Conservation (phyloP, 2,888 invertebrate genomes). For the Baccha elongata region DNA sequence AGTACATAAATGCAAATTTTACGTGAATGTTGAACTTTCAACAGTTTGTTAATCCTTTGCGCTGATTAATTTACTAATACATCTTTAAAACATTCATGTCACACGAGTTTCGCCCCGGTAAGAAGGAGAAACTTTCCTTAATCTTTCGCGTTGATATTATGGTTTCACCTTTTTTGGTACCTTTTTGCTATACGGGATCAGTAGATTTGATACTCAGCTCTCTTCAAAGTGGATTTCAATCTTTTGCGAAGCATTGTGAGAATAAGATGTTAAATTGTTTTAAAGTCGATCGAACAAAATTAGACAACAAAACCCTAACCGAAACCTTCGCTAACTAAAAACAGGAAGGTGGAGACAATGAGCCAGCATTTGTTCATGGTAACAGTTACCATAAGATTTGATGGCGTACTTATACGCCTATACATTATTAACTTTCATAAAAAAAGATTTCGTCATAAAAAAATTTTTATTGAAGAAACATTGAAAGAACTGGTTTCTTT, state of each 20-base stretch:
- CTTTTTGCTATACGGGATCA: background rate
- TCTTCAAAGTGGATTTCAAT: background rate
- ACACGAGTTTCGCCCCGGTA: constrained; percentile 2
- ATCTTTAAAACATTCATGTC: constrained; percentile 4
- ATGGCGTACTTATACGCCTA: constrained; percentile 6
- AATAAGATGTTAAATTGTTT: constrained; percentile 11
- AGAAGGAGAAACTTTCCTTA: constrained; percentile 66
- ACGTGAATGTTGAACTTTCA: constrained; percentile 34
- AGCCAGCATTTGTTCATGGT: background rate
- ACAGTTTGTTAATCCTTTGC: constrained; percentile 10
- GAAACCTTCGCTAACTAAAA: background rate
- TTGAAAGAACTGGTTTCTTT: constrained; percentile 29
- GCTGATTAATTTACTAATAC: constrained; percentile 28
- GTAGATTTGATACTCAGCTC: background rate
- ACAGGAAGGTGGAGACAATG: background rate
- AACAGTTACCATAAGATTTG: background rate
- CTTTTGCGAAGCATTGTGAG: background rate
- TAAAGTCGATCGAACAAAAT: constrained; percentile 6
- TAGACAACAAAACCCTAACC: constrained; percentile 19
- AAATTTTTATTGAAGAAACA: constrained; percentile 50
- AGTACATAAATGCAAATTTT: constrained; percentile 22
- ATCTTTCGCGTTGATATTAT: constrained; percentile 13
- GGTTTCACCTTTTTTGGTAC: constrained; percentile 35
- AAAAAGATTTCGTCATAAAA: constrained; percentile 63
- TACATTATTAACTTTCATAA: constrained; percentile 57